These are phyloP conservation scores for Myopa tessellatipennis DNA, from an alignment of 2,888 invertebrate genomes.

Conservation along the genomic window DNA sequence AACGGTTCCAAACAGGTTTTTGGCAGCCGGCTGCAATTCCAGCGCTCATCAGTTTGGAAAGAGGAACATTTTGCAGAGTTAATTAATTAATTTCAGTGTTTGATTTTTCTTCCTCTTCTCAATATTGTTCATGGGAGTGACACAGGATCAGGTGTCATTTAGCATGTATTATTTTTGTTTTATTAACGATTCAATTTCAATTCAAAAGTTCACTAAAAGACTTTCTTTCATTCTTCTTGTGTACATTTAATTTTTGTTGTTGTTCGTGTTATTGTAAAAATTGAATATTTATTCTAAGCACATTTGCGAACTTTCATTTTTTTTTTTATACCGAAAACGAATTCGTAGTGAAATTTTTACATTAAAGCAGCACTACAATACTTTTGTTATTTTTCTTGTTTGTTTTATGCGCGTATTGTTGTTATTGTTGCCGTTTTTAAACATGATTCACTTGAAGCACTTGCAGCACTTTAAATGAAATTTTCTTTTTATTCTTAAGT, in stretches of 20 bases:
- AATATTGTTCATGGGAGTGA: too few relatives aligned
- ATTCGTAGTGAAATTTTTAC: conserved; percentile 23
- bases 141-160: too few relatives aligned
- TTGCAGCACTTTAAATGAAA: conserved; percentile 35
- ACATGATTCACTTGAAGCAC: conserved; percentile 25
- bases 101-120: background rate
- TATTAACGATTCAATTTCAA: too few relatives aligned
- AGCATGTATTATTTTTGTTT: too few relatives aligned
- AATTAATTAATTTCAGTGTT: background rate
- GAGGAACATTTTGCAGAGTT: background rate
- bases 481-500: background rate
- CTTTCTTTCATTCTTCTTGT: conserved; percentile 5
- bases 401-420: conserved; percentile 5
- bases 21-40: background rate
- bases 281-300: conserved; percentile 14
- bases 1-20: conserved; percentile 15
- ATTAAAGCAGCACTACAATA: conserved; percentile 12
- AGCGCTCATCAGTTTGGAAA: too few relatives aligned
- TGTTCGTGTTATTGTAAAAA: conserved; percentile 11
- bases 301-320: background rate
- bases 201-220: background rate
- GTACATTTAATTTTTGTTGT: background rate
- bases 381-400: conserved; percentile 3
- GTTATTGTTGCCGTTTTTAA: background rate
- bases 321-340: background rate